Conservation (phyloP, 1,140 invertebrate genomes). For the Meloidogyne floridensis region DNA sequence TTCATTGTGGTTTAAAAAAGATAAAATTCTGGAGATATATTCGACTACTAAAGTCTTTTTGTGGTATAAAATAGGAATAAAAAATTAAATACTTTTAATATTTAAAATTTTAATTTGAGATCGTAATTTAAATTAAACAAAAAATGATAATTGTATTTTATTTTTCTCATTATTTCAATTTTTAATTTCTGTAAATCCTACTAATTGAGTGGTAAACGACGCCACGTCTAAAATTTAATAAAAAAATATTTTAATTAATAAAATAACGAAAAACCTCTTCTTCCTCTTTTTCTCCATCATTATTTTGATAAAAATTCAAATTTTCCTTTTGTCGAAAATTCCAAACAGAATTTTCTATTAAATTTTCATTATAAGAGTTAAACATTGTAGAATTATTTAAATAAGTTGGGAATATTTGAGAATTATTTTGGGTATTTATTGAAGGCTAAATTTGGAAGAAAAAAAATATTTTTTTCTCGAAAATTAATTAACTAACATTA, state of each 20-base stretch:
- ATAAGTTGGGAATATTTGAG: neutral
- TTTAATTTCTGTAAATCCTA: neutral
- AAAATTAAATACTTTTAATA: too few species aligned
- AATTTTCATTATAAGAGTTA: neutral
- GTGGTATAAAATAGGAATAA: too few species aligned
- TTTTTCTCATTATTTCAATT: neutral
- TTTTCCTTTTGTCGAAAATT: neutral
- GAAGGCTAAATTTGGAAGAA: too few species aligned
- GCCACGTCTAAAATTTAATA: neutral
- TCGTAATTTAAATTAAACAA: too few species aligned
- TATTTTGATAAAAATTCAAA: neutral
- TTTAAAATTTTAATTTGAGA: too few species aligned
- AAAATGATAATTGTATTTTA: too few species aligned
- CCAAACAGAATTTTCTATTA: constrained; percentile 4
- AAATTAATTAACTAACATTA: neutral
- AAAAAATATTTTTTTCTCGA: neutral
- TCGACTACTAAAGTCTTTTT: too few species aligned
- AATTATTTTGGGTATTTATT: neutral
- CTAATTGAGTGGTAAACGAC: neutral
- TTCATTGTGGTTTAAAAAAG: too few species aligned
- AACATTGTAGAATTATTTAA: neutral
- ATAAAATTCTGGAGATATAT: too few species aligned
- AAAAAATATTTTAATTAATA: neutral
- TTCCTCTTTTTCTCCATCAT: neutral
- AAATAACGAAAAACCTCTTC: neutral